Evolutionary conservation across 2,888 invertebrate species (phyloP).

Genomic region (Muscina levida): DNA sequence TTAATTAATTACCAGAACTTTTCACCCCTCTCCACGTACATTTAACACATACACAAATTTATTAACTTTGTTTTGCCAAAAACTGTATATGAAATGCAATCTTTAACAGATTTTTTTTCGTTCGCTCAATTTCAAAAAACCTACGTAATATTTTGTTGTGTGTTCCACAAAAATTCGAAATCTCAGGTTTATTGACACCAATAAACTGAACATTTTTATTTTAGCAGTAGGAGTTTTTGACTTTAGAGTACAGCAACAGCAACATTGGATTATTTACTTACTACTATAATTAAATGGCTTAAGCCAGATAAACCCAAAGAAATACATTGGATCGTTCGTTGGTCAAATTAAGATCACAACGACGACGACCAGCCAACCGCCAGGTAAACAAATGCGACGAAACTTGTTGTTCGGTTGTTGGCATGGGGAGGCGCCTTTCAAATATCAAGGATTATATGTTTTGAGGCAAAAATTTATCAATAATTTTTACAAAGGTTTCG

Average conservation of each 20-base stretch:
- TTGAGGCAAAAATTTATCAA: neutral
- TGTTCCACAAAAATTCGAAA: conserved; percentile 27
- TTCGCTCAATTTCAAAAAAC: conserved; percentile 5
- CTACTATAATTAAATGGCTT: conserved; percentile 9
- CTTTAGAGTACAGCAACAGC: conserved; percentile 16
- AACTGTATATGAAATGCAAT: neutral
- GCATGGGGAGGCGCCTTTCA: neutral
- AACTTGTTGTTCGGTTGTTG: too few relatives aligned
- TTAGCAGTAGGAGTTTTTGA: conserved; percentile 35
- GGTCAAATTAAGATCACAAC: neutral
- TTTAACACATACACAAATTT: too few relatives aligned
- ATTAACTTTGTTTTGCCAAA: too few relatives aligned
- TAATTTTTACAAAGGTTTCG: conserved; percentile 8
- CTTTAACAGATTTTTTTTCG: neutral
- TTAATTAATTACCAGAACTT: too few relatives aligned
- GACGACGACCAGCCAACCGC: too few relatives aligned
- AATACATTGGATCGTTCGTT: conserved; percentile 6
- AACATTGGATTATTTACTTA: neutral
- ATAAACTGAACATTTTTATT: conserved; percentile 15
- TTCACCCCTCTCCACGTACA: too few relatives aligned
- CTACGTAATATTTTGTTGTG: conserved; percentile 28
- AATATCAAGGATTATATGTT: neutral
- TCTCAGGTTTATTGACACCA: conserved; percentile 23
- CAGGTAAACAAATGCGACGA: neutral
- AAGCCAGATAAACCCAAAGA: conserved; percentile 1